Evolutionary conservation across 2,888 invertebrate genomes (phyloP), one percentile per base, ranked within the genome.

Genomic region (Dichetophora obliterata): DNA sequence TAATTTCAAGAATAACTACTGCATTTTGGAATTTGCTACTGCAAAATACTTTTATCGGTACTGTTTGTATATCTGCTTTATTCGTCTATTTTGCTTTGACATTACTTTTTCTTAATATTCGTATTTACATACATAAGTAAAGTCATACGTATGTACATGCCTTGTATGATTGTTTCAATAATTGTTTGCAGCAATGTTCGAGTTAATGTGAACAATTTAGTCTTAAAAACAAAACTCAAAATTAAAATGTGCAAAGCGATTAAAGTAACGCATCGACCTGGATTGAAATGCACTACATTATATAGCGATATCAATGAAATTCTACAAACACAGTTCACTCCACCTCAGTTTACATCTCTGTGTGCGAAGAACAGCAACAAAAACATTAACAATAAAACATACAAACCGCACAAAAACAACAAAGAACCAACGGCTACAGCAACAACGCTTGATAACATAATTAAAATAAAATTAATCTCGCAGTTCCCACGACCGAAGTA

Each of bases 391-490:
- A 43, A 43, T 14, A 43, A 37, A 37, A 37, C 4, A 37, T 6
- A 8, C 37, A 37, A 37, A 37, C 37, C 37, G 37, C 37, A 37
- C 6, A 37, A 37, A 37, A 37, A 5, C 4, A 37, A 73, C 76
- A 76, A 19, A 69, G 54, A 48, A 61, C 52, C 24, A 73, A 66
- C 22, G 63, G 59, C 74, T 72, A 72, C 63, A 70, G 61, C 57
- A 73, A 57, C 54, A 68, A 75, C 68, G 65, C 34, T 73, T 50
- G 77, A 79, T 79, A 79, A 72, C 71, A 76, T 75, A 76, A 77
- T 77, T 79, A 76, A 79, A 77, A 76, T 74, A 75, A 77, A 77
- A 73, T 76, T 77, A 75, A 77, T 79, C 78, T 76, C 34, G 24
- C 37, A 57, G 59, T 76, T 76, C 76, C 75, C 78, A 78, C 77